Conservation (phyloP, 2,113 vertebrate species). For the Phaethornis superciliosus region DNA sequence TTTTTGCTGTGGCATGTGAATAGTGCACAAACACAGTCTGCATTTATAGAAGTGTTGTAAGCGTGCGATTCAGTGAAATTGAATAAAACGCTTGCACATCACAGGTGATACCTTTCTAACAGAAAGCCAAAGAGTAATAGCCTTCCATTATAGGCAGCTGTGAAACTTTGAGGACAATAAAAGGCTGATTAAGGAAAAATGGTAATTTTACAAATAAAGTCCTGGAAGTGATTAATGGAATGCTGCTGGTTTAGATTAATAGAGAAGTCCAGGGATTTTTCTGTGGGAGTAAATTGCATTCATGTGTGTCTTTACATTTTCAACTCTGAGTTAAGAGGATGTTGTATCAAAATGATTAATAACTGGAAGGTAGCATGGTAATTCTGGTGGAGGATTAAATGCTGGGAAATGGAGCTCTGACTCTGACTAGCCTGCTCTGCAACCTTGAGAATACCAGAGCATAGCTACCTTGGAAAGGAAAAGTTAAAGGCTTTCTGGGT, state of each 20-base stretch:
- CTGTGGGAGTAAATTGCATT: not conserved
- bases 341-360: not conserved
- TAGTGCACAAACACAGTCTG: accelerated
- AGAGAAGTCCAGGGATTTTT: not conserved
- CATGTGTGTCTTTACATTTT: not conserved
- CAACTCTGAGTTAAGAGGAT: not conserved
- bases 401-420: not conserved
- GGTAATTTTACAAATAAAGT: not conserved
- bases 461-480: not conserved
- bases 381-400: not conserved
- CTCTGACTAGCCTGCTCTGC: not conserved
- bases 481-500: not conserved
- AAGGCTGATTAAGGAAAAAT: not conserved
- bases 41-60: not conserved
- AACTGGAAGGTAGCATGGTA: not conserved
- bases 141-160: not conserved
- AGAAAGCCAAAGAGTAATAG: not conserved
- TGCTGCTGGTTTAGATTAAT: not conserved
- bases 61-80: not conserved
- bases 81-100: accelerated
- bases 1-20: not conserved
- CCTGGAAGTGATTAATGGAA: not conserved
- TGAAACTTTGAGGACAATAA: not conserved
- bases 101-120: not conserved
- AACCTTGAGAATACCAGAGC: not conserved